phyloP scores from a whole-genome alignment of 2,797 vertebrate species.

The Eulemur coronatus region DNA sequence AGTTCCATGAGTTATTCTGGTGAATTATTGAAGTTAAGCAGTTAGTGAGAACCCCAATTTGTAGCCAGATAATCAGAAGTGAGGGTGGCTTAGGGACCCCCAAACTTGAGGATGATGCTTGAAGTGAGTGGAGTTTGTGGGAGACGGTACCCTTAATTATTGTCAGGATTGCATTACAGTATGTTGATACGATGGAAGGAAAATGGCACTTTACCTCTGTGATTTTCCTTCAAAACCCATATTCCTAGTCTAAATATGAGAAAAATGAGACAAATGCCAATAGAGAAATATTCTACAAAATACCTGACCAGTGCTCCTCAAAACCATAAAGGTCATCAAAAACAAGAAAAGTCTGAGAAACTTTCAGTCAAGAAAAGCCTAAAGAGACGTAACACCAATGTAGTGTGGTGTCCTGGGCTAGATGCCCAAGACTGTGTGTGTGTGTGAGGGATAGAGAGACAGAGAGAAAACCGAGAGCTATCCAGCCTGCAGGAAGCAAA shows the following conservation, averaged over 20 bases:
- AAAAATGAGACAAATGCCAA: background rate
- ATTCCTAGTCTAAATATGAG: background rate
- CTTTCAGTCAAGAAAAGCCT: background rate
- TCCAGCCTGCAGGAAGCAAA: background rate
- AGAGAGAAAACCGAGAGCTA: background rate
- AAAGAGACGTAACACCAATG: background rate
- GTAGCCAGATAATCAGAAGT: background rate
- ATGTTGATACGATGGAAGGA: background rate
- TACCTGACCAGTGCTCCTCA: background rate
- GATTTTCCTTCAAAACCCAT: background rate
- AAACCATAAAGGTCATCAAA: background rate
- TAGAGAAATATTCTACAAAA: background rate
- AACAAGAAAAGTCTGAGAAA: background rate
- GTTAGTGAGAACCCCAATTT: background rate
- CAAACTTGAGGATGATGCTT: too few relatives aligned
- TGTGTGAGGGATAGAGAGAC: background rate
- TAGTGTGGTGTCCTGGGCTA: background rate
- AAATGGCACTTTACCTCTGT: background rate
- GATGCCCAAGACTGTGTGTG: background rate
- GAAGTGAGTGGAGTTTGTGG: background rate
- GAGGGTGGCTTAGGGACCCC: background rate
- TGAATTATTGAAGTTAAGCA: background rate
- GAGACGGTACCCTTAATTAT: background rate
- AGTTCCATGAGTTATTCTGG: background rate
- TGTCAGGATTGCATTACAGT: background rate